A percentile compares a stretch with the other conserved stretches of the same genome.
Evolutionary conservation across 2,888 invertebrate species (phyloP).

Genomic region (Drosophila picticornis): DNA sequence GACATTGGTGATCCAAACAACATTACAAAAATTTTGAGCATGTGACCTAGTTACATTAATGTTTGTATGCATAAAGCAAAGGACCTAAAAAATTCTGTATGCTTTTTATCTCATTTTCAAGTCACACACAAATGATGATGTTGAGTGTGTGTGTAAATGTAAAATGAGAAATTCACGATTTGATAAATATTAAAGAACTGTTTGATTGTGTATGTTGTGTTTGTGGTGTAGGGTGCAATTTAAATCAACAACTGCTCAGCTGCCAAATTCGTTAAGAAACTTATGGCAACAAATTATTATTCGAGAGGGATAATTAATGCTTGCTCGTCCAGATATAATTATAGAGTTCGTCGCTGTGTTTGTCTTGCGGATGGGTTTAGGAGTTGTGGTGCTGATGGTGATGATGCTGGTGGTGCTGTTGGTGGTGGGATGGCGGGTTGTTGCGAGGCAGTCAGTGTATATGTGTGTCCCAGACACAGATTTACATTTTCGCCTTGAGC

Average conservation of each 20-base stretch:
- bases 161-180: conserved; percentile 23
- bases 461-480: conserved; percentile 41
- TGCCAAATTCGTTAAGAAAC: conserved; percentile 41
- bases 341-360: conserved; percentile 34
- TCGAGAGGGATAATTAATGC: conserved; percentile 51
- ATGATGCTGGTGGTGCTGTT: conserved; percentile 13
- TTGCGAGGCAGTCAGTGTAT: conserved; percentile 54
- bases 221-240: conserved; percentile 16
- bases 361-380: conserved; percentile 8
- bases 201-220: conserved; percentile 3
- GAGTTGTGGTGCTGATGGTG: conserved; percentile 13
- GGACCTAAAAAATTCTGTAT: conserved; percentile 5
- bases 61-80: conserved; percentile 9
- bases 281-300: conserved; percentile 64
- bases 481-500: conserved; percentile 83
- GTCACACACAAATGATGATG: conserved; percentile 9
- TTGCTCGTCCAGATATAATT: conserved; percentile 30
- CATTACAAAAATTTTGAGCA: conserved; percentile 68
- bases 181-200: conserved; percentile 29
- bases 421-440: conserved; percentile 52
- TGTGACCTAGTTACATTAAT: conserved; percentile 52
- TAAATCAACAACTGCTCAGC: conserved; percentile 42
- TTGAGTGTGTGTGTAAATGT: neutral
- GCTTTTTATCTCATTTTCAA: neutral
- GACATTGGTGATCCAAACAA: conserved; percentile 72